Base-by-base conservation (phyloP, 2,888 invertebrate genomes). In the Metallyticus violacea region DNA sequence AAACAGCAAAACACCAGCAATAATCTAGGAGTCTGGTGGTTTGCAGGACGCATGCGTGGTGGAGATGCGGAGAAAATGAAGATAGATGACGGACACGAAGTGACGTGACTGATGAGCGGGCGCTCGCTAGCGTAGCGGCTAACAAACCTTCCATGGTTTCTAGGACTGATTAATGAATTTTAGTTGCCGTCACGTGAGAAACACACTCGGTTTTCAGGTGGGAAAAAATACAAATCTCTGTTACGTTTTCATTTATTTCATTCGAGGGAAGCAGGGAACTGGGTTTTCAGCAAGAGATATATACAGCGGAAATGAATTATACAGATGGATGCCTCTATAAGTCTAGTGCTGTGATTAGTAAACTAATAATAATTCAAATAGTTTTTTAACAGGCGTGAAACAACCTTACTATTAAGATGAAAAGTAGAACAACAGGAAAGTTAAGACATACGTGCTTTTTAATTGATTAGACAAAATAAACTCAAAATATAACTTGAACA, bases 1-100 rank as follows among this genome's bases (percentile, higher is more conserved):
- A 62, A 62, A 62, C 40, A 62, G 40, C 40, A 62, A 62, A 62
- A 62, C 15, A 22, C 40, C 6, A 62, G 40, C 40, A 3, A 62
- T 62, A 62, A 62, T 62, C 40, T 40, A 22, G 0, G 40, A n/a
- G n/a, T n/a, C n/a, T n/a, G n/a, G n/a, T n/a, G n/a, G n/a, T n/a
- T 15, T 62, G 28, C n/a, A 77, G 7, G 4, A 27, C 76, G n/a
- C 26, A 29, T 15, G 79, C 86, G 79, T 26, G 30, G 27, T 78
- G 81, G 85, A 87, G 87, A 87, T 85, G 87, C 81, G 85, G 82
- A 81, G 85, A 85, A 87, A 87, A 87, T 87, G 87, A 87, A 87
- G 87, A 87, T 87, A 85, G 81, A 87, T 87, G 87, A 87, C 85
- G 85, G 15, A 25, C 83, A 28, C 77, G 83, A 27, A 27, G 83